Base-by-base conservation (phyloP, 2,888 invertebrate species). In the Phyllotreta striolata region DNA sequence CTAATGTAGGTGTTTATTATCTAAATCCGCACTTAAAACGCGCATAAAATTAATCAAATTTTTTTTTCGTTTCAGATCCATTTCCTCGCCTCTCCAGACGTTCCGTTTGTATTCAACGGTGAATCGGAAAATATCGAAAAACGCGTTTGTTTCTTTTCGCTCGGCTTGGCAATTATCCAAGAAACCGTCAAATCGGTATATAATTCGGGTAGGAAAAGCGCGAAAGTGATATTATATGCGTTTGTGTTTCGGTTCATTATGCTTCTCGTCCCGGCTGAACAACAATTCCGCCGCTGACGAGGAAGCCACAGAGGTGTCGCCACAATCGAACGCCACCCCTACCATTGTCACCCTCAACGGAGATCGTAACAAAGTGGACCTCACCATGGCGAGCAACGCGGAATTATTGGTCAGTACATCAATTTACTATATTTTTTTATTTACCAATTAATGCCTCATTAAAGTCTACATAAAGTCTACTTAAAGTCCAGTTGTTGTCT, bases 211-310 rank as follows among this genome's bases (percentile, higher is more conserved):
- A 55, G 55, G 59, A 59, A 62, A 64, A 64, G 58, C 62, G 60
- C 57, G 62, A 65, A 86, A 82, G 86, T 88, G 87, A 87, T 88
- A 90, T 62, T 65, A 62, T 65, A 93, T 93, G 93, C 92, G 92
- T 88, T 91, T 93, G 88, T 93, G 93, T 85, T 92, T 93, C 85
- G 92, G 92, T 85, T 89, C 89, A 86, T 75, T 81, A 73, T 93
- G 93, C 90, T 93, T 93, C 90, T 91, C 92, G 88, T 91, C 91
- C 86, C 88, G 88, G 89, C 90, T 89, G 86, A 89, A 89, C 81
- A 89, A 89, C 81, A 43, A 57, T 57, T 66, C 65, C 66, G 87
- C 88, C 85, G 88, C 87, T 88, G 90, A 86, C 86, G 90, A 90
- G 87, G 90, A 90, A 87, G 88, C 87, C 81, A 76, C 68, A 74